Conservation (phyloP, 2,113 vertebrate genomes). For the Salvelinus alpinus region DNA sequence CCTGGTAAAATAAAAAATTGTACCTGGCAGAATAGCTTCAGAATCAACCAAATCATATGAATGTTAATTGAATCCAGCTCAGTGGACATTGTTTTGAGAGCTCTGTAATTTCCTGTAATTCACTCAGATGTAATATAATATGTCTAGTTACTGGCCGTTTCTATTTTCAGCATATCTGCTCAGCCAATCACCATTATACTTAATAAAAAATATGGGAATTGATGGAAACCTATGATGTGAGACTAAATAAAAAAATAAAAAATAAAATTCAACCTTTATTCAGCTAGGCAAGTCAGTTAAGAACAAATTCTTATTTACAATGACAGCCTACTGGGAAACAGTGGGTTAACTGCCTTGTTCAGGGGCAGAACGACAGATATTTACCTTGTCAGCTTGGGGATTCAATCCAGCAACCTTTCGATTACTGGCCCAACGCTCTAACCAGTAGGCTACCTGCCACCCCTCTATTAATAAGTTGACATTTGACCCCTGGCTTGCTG, state of each 20-base stretch:
- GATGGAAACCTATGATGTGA: neutral
- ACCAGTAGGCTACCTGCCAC: no score
- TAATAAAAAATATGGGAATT: neutral
- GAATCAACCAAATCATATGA: neutral
- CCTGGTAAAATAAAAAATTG: no score
- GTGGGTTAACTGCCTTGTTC: no score
- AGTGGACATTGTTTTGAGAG: neutral
- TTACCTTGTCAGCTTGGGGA: no score
- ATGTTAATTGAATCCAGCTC: neutral
- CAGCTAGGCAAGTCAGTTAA: no score
- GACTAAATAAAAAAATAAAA: neutral
- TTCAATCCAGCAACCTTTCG: no score
- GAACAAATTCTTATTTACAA: no score
- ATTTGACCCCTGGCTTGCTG: neutral
- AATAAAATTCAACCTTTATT: constrained; percentile 3
- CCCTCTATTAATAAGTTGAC: neutral
- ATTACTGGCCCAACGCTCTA: no score
- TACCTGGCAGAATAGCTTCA: neutral
- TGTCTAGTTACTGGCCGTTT: neutral
- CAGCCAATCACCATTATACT: neutral
- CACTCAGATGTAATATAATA: neutral
- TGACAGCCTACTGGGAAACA: no score
- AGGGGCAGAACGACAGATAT: no score
- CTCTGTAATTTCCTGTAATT: neutral
- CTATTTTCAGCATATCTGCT: neutral